A percentile compares a stretch with the other conserved stretches of the same genome.
Evolutionary conservation across 1,140 invertebrate genomes (phyloP).

Genomic region (Calliopsis andreniformis): DNA sequence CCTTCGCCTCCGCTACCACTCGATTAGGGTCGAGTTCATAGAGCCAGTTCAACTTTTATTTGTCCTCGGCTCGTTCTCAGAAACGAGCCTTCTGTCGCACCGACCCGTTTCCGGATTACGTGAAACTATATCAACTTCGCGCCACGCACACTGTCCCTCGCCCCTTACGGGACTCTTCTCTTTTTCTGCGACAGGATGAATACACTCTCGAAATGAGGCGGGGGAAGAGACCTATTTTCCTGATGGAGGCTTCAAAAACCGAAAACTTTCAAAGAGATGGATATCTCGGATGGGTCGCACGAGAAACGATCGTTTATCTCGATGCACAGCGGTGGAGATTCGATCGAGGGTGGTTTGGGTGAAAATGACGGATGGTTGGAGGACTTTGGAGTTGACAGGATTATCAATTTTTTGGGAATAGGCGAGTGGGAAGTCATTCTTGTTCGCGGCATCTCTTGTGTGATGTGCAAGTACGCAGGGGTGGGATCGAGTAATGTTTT

Average conservation of each 20-base stretch:
- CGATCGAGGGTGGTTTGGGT: background rate
- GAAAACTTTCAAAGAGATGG: slow-evolving; percentile 3
- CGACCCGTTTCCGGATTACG: slow-evolving; percentile 9
- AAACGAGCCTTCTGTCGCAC: slow-evolving; percentile 3
- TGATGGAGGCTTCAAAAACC: no score
- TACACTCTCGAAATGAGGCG: no score
- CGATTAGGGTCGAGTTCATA: slow-evolving; percentile 37
- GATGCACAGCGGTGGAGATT: background rate
- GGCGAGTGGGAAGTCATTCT: no score
- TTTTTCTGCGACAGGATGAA: background rate
- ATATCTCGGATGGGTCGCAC: background rate
- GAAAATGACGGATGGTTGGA: slow-evolving; percentile 41
- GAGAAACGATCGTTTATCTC: slow-evolving; percentile 11
- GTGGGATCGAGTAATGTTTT: no score
- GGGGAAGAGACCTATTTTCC: no score
- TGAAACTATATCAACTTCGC: background rate
- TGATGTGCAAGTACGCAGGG: no score
- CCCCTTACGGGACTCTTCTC: no score
- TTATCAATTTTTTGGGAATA: slow-evolving; percentile 20
- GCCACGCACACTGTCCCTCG: no score
- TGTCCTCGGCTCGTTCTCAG: background rate
- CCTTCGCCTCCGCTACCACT: background rate
- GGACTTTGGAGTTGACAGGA: slow-evolving; percentile 1
- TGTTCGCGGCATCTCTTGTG: no score
- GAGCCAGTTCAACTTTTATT: slow-evolving; percentile 33